Conservation (phyloP, 2,797 vertebrate species). For the Malurus leucopterus region DNA sequence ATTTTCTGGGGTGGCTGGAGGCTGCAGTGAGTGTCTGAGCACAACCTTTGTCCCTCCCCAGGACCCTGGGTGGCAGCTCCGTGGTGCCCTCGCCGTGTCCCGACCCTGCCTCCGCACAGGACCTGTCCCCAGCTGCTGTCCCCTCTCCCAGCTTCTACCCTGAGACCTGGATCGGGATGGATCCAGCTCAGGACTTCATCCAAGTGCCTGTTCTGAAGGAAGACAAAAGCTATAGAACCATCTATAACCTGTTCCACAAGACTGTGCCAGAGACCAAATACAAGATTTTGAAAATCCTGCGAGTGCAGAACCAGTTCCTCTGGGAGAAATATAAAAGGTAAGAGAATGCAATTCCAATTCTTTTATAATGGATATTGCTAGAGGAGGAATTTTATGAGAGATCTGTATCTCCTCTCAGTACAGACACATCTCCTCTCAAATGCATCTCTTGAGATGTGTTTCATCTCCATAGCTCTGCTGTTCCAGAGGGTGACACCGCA, state of each 20-base stretch:
- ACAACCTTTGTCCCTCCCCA: conserved; percentile 29
- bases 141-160: conserved; percentile 88
- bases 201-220: conserved; percentile 96
- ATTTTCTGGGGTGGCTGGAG: neutral
- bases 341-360: neutral
- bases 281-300: conserved; percentile 90
- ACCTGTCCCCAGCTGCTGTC: conserved; percentile 79
- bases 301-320: conserved; percentile 97
- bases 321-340: conserved; percentile 99
- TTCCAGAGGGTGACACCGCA: neutral
- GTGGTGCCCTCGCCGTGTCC: conserved; percentile 66
- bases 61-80: conserved; percentile 87
- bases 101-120: conserved; percentile 63
- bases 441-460: no score
- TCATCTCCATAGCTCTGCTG: neutral
- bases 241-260: conserved; percentile 98
- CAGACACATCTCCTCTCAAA: no score
- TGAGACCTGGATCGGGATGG: conserved; percentile 95
- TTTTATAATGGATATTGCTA: neutral
- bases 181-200: conserved; percentile 90
- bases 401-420: neutral
- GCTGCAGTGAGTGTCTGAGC: neutral
- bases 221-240: conserved; percentile 96
- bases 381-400: neutral
- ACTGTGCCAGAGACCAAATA: conserved; percentile 97